Evolutionary conservation across 2,888 invertebrate genomes (phyloP), one percentile per base, ranked within the genome.

Genomic region (Octonoba sinensis): DNA sequence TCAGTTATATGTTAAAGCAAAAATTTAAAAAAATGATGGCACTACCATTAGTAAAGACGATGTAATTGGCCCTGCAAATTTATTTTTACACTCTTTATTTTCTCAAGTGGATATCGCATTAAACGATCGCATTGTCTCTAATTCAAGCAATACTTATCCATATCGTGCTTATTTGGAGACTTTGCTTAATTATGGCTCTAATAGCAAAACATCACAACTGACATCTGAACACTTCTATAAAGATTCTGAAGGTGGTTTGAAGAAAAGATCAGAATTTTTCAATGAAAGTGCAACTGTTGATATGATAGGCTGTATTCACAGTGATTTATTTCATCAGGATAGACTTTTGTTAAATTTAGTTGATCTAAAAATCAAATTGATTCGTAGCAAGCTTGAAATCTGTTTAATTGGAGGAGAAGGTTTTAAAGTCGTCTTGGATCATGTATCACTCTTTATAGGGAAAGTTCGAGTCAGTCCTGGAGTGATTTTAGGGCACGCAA

Each of bases 401-500:
- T 82, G 74, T 64, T 57, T 84, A 11, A n/a, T 64, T 3, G 49
- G 70, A 46, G 59, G 57, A 11, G n/a, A 15, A 1, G 49, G 46
- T 13, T 82, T 57, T 36, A 85, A 84, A 75, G 65, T 86, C 11
- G 73, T 83, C 20, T 51, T 87, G 13, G n/a, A 84, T 3, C 83
- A 85, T 20, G 84, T 84, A 6, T 70, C 72, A 15, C 79, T 87
- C 12, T 79, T 78, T 67, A 82, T 87, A 13, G 15, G 85, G 15
- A 83, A 82, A 56, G 83, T 84, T 3, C 46, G 66, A 4, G 47
- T 85, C 1, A 85, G 76, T 15, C 86, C 86, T 0, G 84, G 82
- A 0, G 83, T 87, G 1, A 47, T 86, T 18, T 20, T 87, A 47
- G 60, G 49, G 16, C 27, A 27, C 6, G 27, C 27, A 27, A 27